Evolutionary conservation across 2,113 vertebrate genomes (phyloP).

Genomic region (Eleginops maclovinus): DNA sequence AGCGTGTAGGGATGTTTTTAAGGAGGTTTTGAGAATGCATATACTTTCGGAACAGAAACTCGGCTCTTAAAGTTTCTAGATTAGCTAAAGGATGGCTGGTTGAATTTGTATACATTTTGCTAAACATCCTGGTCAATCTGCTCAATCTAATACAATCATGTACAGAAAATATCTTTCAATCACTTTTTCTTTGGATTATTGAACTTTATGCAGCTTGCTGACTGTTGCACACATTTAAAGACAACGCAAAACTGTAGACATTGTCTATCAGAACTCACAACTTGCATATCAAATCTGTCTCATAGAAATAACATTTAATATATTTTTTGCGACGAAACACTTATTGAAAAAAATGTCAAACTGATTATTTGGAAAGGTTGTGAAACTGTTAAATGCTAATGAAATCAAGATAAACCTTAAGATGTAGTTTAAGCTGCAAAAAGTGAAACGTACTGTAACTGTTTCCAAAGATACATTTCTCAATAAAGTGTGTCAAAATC

Average conservation of each 20-base stretch:
- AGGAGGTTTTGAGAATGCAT: constrained; percentile 21
- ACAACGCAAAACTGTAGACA: background rate
- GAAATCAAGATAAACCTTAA: background rate
- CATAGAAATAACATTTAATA: too few relatives aligned
- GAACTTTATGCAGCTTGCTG: background rate
- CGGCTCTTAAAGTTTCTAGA: too few relatives aligned
- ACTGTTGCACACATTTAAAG: background rate
- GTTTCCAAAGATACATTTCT: background rate
- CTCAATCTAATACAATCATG: background rate
- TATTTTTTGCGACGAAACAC: too few relatives aligned
- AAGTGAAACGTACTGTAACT: background rate
- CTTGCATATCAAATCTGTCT: background rate
- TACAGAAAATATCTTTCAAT: background rate
- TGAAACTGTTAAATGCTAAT: too few relatives aligned
- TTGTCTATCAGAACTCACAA: background rate
- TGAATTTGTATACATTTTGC: background rate
- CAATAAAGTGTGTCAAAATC: background rate
- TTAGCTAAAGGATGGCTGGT: background rate
- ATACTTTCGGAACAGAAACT: too few relatives aligned
- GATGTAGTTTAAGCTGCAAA: background rate
- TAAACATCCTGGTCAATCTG: background rate
- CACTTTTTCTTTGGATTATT: background rate
- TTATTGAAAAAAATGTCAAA: too few relatives aligned
- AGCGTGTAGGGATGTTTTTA: background rate
- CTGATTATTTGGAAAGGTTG: too few relatives aligned